Base-by-base conservation (phyloP, 2,888 invertebrate species). In the Dyspetes luteomarginatus region DNA sequence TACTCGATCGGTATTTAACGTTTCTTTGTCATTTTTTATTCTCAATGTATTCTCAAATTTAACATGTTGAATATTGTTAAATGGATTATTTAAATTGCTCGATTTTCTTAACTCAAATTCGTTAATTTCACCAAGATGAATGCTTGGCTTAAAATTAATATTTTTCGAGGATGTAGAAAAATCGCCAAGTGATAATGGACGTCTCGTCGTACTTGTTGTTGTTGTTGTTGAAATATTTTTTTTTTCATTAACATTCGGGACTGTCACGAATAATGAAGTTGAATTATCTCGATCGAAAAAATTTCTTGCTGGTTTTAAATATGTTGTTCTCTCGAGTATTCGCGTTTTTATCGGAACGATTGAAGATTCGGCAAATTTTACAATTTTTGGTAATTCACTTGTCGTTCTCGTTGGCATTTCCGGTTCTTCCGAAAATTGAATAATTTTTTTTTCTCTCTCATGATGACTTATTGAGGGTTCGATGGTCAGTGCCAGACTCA, bases 141-240 rank as follows among this genome's bases (percentile, higher is more conserved):
- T 56, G 74, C 91, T 91, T 5, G 91, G 90, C 22, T 81, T 83
- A 68, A 88, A 88, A 3, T 67, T 81, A 26, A 43, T 45, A 1
- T n/a, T 19, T 52, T 73, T 73, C 36, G 30, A 19, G 0, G 67
- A 60, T 9, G 60, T 12, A 1, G 75, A 56, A 12, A 41, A 62
- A 62, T 22, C 41, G 12, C 17, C 7, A 12, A 62, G n/a, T 17
- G 41, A 30, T 1, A n/a, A 2, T 7, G 48, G 24, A 12, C 17
- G 22, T 19, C 60, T 71, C 15, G 36, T 22, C 12, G 43, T 36
- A 12, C n/a, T n/a, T n/a, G n/a, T n/a, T n/a, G n/a, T n/a, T n/a
- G n/a, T n/a, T n/a, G n/a, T n/a, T n/a, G 52, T 58, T 12, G 45
- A 19, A 26, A 24, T 9, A 4, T 58, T 36, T 5, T 58, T 52